Percentiles rank a stretch among this genome's conserved stretches.
Conservation (phyloP, 2,113 vertebrate genomes). For the Gasterosteus aculeatus region DNA sequence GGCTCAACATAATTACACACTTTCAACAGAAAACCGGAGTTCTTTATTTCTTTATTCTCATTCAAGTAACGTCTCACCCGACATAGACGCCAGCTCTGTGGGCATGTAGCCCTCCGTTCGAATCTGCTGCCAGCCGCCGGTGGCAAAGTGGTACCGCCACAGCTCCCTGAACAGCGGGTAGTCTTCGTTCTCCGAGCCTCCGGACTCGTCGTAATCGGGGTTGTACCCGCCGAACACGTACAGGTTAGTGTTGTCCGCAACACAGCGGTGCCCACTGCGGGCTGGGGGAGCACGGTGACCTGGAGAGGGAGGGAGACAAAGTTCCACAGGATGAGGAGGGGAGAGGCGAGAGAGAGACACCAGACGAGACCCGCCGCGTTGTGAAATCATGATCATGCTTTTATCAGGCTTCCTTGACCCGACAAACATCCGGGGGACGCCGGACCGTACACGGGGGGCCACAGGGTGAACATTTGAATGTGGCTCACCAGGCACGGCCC, state of each 20-base stretch:
- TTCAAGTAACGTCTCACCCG: slow-evolving; percentile 78
- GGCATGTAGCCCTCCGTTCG: slow-evolving; percentile 97
- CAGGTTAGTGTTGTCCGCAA: slow-evolving; percentile 92
- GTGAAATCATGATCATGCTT: background rate
- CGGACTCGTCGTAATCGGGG: slow-evolving; percentile 94
- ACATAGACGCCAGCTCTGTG: slow-evolving; percentile 97
- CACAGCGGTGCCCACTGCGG: slow-evolving; percentile 95
- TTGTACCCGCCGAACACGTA: slow-evolving; percentile 99
- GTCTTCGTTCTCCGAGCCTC: slow-evolving; percentile 93
- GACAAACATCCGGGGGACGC: background rate
- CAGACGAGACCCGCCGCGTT: background rate
- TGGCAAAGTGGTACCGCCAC: slow-evolving; percentile 97
- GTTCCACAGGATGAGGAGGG: background rate
- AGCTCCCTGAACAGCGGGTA: slow-evolving; percentile 97
- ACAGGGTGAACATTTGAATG: background rate
- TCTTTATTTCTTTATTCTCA: background rate
- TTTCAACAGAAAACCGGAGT: background rate
- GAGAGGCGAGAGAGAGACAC: background rate
- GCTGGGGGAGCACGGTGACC: slow-evolving; percentile 89
- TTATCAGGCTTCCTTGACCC: background rate
- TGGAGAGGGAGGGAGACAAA: slow-evolving; percentile 52
- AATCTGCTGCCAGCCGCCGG: slow-evolving; percentile 95
- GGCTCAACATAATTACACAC: background rate
- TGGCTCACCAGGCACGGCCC: background rate
- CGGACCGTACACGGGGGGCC: too few species aligned